Conservation (phyloP, 2,888 invertebrate genomes). For the Dicycla oo region DNA sequence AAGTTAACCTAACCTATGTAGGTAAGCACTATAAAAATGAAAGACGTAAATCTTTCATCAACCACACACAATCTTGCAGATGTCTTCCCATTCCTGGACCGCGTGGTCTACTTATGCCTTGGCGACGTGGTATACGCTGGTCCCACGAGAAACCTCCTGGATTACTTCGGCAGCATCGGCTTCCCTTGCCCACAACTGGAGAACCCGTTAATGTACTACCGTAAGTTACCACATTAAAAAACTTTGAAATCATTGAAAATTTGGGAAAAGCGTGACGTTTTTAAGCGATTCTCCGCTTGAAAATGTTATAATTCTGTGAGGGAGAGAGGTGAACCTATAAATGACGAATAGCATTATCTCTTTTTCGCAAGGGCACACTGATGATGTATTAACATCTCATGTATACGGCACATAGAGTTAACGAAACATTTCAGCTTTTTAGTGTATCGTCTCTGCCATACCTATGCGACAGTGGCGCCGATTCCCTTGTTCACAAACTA, state of each 20-base stretch:
- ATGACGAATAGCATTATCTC: not conserved
- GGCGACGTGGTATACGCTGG: slow-evolving; percentile 98
- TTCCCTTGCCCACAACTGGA: slow-evolving; percentile 99
- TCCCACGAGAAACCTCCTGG: slow-evolving; percentile 97
- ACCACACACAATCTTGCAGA: slow-evolving; percentile 88
- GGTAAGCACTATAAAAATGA: too few relatives aligned
- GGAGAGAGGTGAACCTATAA: not conserved
- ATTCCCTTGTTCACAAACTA: too few relatives aligned
- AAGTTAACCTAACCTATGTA: not conserved
- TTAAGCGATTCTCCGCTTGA: too few relatives aligned
- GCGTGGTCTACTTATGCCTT: slow-evolving; percentile 96
- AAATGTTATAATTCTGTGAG: not conserved
- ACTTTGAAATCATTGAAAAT: too few relatives aligned
- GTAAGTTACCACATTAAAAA: slow-evolving; percentile 90
- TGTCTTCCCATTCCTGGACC: slow-evolving; percentile 98
- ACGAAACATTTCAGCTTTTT: too few relatives aligned
- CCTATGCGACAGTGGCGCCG: too few relatives aligned
- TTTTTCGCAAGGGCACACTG: not conserved
- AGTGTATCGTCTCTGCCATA: not conserved
- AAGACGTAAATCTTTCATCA: not conserved
- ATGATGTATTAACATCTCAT: not conserved
- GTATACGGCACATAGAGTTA: too few relatives aligned
- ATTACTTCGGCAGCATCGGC: slow-evolving; percentile 98
- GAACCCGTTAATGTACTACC: slow-evolving; percentile 99
- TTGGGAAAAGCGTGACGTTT: too few relatives aligned